A percentile compares a stretch with the other conserved stretches of the same genome.
phyloP scores from a whole-genome alignment of 2,888 invertebrate species.

The Drosophila formosana region DNA sequence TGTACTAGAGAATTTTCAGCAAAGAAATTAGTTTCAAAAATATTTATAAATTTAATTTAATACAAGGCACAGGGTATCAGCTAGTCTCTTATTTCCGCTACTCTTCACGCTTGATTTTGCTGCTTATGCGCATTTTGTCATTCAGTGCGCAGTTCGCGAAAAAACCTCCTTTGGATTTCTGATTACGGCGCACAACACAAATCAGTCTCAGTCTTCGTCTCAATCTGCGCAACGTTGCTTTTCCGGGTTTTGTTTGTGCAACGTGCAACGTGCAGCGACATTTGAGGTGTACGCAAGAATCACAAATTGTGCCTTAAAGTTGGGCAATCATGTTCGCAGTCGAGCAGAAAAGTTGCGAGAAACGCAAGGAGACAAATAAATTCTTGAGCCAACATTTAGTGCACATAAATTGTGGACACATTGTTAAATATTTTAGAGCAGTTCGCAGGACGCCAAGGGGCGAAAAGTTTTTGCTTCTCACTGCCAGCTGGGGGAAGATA shows the following conservation, averaged over 20 bases:
- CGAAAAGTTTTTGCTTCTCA: background rate
- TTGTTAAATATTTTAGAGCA: slow-evolving; percentile 1
- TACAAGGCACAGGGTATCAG: background rate
- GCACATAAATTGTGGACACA: background rate
- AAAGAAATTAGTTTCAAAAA: no score
- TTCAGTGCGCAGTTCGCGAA: slow-evolving; percentile 50
- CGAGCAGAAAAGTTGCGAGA: background rate
- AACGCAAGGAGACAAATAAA: background rate
- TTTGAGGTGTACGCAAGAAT: slow-evolving; percentile 8
- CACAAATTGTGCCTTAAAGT: slow-evolving; percentile 21
- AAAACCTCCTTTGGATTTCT: slow-evolving; percentile 24
- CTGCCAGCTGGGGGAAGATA: background rate
- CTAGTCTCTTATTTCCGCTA: background rate
- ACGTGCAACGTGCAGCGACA: slow-evolving; percentile 14
- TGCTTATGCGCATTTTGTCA: slow-evolving; percentile 26
- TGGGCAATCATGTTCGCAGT: slow-evolving; percentile 19
- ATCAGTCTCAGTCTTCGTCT: slow-evolving; percentile 20
- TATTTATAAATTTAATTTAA: no score
- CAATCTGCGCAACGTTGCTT: background rate
- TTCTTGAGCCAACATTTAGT: background rate
- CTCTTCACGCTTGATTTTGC: slow-evolving; percentile 6
- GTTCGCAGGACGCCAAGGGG: background rate
- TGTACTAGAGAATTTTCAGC: no score
- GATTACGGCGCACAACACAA: slow-evolving; percentile 46
- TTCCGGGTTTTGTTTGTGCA: slow-evolving; percentile 36